phyloP scores from a whole-genome alignment of 2,113 vertebrate genomes.

The Phodopus roborovskii region DNA sequence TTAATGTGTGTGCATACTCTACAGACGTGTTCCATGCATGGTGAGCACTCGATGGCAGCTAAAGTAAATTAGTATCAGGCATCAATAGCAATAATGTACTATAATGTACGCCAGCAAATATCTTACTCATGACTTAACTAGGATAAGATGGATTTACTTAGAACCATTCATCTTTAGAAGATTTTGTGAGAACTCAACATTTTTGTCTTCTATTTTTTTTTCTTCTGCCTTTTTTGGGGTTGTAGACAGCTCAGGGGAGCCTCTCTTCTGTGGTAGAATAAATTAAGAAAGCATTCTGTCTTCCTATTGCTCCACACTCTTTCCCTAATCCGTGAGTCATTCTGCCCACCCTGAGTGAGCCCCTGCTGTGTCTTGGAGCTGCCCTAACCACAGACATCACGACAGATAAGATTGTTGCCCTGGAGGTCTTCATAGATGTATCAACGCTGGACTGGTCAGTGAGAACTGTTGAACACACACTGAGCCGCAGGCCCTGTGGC shows the following conservation, averaged over 20 bases:
- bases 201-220: neutral
- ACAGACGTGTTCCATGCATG: neutral
- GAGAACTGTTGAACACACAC: neutral
- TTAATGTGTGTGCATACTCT: neutral
- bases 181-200: neutral
- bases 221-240: neutral
- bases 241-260: too few species aligned
- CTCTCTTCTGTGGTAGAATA: neutral
- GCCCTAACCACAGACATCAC: neutral
- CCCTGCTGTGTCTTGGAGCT: neutral
- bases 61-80: neutral
- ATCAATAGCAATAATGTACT: neutral
- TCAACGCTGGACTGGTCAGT: neutral
- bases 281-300: neutral
- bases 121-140: neutral
- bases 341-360: neutral
- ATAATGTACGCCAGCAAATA: neutral
- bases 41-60: neutral
- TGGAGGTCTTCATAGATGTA: neutral
- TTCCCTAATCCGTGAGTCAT: neutral
- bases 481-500: neutral
- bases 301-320: neutral
- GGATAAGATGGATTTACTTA: slow-evolving; percentile 35
- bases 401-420: neutral
- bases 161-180: neutral